phyloP scores from a whole-genome alignment of 2,113 vertebrate genomes.

The Capricornis sumatraensis region DNA sequence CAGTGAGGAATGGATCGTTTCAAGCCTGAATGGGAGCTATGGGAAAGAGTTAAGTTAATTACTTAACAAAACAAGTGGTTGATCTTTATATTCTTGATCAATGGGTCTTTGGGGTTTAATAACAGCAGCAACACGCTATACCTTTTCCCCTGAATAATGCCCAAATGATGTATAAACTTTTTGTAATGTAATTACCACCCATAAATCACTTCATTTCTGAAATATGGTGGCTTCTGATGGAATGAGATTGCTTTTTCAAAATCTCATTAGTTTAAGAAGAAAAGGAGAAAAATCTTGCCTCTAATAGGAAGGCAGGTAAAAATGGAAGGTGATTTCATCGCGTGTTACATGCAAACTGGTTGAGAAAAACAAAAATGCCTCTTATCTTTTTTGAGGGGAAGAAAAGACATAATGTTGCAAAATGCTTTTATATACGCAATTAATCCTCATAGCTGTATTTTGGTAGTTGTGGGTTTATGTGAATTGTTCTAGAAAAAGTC shows the following conservation, averaged over 20 bases:
- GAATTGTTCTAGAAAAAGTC: conserved; percentile 13
- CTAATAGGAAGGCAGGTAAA: neutral
- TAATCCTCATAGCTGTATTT: conserved; percentile 17
- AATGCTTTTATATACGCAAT: neutral
- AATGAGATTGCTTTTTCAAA: conserved; percentile 49
- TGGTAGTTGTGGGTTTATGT: neutral
- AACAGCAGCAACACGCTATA: conserved; percentile 17
- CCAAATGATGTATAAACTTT: conserved; percentile 62
- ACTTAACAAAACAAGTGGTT: conserved; percentile 66
- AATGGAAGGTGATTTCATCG: neutral
- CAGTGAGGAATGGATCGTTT: conserved; percentile 24
- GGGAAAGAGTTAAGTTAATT: conserved; percentile 55
- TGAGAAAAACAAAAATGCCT: neutral
- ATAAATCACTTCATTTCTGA: conserved; percentile 65
- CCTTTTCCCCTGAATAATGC: conserved; percentile 56
- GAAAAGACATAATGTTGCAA: neutral
- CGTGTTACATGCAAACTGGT: neutral
- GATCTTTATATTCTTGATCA: conserved; percentile 40
- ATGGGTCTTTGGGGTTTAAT: conserved; percentile 60
- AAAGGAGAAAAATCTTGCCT: conserved; percentile 25
- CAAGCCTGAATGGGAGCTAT: conserved; percentile 51
- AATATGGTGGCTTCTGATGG: conserved; percentile 41
- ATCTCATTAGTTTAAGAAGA: conserved; percentile 50
- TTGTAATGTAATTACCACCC: conserved; percentile 49
- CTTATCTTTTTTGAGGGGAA: neutral